A percentile compares a stretch with the other conserved stretches of the same genome.
phyloP scores from a whole-genome alignment of 92 coral and sea anemone species.

The Epizoanthus illoricatus region DNA sequence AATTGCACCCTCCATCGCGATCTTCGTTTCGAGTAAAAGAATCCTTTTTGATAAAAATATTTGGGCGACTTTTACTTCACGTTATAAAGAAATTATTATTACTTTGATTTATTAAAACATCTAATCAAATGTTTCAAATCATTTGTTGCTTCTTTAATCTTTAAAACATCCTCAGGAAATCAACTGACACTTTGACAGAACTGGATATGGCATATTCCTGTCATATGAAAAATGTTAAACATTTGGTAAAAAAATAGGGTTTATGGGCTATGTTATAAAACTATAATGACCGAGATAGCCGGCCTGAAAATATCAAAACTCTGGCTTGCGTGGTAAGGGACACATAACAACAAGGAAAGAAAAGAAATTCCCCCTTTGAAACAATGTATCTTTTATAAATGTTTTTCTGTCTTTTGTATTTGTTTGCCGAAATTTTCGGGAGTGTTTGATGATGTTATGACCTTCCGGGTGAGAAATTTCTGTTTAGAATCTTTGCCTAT shows the following conservation, averaged over 20 bases:
- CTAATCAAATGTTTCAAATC: neutral
- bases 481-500: neutral
- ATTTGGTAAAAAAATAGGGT: neutral
- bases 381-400: neutral
- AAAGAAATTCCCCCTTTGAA: neutral
- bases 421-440: neutral
- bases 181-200: constrained; percentile 5
- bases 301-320: neutral
- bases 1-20: no score
- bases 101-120: neutral
- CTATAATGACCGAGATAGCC: no score
- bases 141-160: neutral
- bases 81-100: neutral
- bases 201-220: neutral
- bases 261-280: no score
- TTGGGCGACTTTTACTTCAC: neutral
- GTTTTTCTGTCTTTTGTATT: neutral
- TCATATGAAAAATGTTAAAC: neutral
- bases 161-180: constrained; percentile 11
- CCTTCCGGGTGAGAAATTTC: neutral
- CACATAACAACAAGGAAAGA: neutral
- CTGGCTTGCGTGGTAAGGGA: neutral
- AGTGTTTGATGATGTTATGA: neutral
- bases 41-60: neutral
- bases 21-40: no score